Evolutionary conservation across 2,113 vertebrate species (phyloP).

Genomic region (Brevimyrus niger): DNA sequence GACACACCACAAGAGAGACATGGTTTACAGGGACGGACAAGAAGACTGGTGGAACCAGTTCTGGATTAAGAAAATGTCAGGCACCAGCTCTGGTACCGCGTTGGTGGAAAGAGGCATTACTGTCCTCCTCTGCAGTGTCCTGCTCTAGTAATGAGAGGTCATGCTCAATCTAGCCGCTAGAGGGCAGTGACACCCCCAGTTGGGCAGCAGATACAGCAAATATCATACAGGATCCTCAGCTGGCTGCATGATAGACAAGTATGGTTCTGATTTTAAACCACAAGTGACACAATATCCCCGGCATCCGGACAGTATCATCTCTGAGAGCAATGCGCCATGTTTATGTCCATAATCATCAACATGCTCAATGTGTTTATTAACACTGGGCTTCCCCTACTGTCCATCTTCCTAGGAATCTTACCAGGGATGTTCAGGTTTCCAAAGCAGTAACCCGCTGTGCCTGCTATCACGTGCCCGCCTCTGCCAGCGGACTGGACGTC

Average conservation of each 20-base stretch:
- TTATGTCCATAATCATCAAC: background rate
- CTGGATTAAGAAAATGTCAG: background rate
- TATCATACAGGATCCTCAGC: background rate
- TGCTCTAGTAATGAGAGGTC: background rate
- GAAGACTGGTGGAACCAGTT: background rate
- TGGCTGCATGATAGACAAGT: background rate
- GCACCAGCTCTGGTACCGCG: background rate
- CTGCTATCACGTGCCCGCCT: constrained; percentile 81
- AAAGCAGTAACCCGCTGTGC: constrained; percentile 86
- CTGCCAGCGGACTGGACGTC: constrained; percentile 80
- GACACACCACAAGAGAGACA: background rate
- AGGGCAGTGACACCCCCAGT: background rate
- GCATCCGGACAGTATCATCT: background rate
- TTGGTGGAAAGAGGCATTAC: background rate
- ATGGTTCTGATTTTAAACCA: background rate
- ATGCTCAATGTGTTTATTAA: background rate
- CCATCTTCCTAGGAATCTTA: constrained; percentile 31
- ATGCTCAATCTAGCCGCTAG: background rate
- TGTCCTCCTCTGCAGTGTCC: background rate
- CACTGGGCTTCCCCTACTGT: background rate
- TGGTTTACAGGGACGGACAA: background rate
- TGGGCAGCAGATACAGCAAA: background rate
- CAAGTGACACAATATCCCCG: background rate
- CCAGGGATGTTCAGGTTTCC: constrained; percentile 83
- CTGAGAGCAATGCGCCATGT: background rate